Percentiles rank a stretch among this genome's conserved stretches.
phyloP scores from a whole-genome alignment of 1,140 invertebrate species.

The Achroia grisella region DNA sequence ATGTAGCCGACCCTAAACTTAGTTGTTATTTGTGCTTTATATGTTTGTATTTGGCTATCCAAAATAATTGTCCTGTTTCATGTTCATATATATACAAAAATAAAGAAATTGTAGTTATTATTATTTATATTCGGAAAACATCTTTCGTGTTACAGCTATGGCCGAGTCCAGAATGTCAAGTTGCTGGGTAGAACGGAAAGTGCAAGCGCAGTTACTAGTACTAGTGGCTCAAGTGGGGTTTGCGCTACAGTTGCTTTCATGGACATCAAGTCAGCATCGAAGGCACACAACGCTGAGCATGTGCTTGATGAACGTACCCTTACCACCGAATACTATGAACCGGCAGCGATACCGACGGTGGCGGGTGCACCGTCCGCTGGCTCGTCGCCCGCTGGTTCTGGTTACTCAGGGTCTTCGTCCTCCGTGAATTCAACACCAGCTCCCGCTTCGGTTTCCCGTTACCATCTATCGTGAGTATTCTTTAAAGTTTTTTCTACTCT shows the following conservation, averaged over 20 bases:
- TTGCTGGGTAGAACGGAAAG: conserved; percentile 80
- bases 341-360: conserved; percentile 80
- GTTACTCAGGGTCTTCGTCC: conserved; percentile 75
- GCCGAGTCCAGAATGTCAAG: conserved; percentile 96
- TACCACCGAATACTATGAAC: conserved; percentile 95
- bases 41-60: no score
- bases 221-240: conserved; percentile 73
- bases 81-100: no score
- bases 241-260: conserved; percentile 95
- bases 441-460: conserved; percentile 65
- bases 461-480: conserved; percentile 64
- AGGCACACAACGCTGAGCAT: conserved; percentile 92
- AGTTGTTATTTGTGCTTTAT: no score
- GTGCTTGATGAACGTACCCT: conserved; percentile 89
- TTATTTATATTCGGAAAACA: no score
- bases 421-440: conserved; percentile 74
- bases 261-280: conserved; percentile 96
- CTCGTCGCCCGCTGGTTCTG: conserved; percentile 75
- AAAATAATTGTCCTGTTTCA: no score
- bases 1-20: no score
- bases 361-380: conserved; percentile 68
- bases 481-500: conserved; percentile 5
- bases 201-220: conserved; percentile 70
- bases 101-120: no score
- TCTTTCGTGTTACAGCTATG: conserved; percentile 83